A percentile compares a stretch with the other conserved stretches of the same genome.
Evolutionary conservation across 2,113 vertebrate species (phyloP).

Genomic region (Anguilla rostrata): DNA sequence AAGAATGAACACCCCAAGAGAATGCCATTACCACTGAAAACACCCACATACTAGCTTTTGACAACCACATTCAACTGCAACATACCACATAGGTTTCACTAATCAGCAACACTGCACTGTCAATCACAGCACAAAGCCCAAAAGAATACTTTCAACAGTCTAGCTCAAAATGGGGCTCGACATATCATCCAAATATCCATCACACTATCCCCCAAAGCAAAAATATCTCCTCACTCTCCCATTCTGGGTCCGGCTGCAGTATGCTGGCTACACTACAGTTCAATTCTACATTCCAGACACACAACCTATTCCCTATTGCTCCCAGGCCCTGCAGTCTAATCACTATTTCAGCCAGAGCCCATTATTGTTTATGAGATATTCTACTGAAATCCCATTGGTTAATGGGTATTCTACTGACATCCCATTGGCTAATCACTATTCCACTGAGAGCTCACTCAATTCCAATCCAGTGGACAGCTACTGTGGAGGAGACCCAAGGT

Average conservation of each 20-base stretch:
- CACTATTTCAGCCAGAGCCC: not conserved
- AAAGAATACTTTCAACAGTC: not conserved
- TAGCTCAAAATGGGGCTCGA: not conserved
- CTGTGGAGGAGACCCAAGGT: not conserved
- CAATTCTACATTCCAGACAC: conserved; percentile 3
- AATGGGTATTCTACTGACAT: conserved; percentile 35
- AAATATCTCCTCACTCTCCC: not conserved
- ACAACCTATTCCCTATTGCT: conserved; percentile 36
- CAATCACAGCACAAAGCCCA: not conserved
- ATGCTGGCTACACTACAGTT: not conserved
- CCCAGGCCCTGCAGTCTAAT: conserved; percentile 28
- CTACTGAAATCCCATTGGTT: conserved; percentile 32
- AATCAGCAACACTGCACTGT: not conserved
- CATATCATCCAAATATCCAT: not conserved
- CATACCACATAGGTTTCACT: not conserved
- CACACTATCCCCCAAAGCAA: not conserved
- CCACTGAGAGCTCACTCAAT: conserved; percentile 13
- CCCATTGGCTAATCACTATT: conserved; percentile 44
- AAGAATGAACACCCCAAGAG: not conserved
- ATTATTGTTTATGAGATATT: not conserved
- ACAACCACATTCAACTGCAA: not conserved
- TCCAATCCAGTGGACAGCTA: conserved; percentile 12
- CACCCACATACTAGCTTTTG: not conserved
- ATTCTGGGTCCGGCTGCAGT: conserved; percentile 14
- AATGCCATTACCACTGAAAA: not conserved